Base-by-base conservation (phyloP, 2,797 vertebrate species). In the Gymnothorax javanicus region DNA sequence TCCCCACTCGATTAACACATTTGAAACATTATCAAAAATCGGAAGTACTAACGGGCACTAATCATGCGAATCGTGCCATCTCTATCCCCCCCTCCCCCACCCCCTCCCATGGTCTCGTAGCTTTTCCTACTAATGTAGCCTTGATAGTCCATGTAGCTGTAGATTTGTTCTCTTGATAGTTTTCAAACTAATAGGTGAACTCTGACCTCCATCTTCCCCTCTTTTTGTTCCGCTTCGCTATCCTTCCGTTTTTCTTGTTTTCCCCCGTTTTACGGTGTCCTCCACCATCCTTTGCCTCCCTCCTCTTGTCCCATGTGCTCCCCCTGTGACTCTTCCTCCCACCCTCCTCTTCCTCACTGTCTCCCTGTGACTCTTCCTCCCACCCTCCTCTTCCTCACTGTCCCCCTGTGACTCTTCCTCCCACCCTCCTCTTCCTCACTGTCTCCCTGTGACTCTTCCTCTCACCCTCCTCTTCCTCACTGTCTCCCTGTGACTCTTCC, bases 181-280 rank as follows among this genome's bases (percentile, higher is more conserved):
- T 89, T 90, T 87, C 83, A 88, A 88, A 89, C 89, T 86, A 87
- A 86, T 85, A 91, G 90, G 88, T 88, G 88, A 86, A 89, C 87
- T 86, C 87, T 84, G 88, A 88, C 69, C 82, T 89, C 85, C 89
- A 88, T 73, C 87, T 86, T 73, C 87, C 87, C 12, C 85, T 82
- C 77, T 89, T 87, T 43, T 67, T 67, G 91, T 92, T 94, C 92
- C 94, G 86, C 93, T 93, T 89, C 92, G 87, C 91, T 91, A 85
- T 92, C 91, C 87, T 91, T 87, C 4, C 94, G 88, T 92, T 91
- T 94, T 91, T 85, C n/a, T n/a, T 17, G 87, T 84, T 62, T 87
- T 71, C 81, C 91, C 88, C 84, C 50, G 50, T 17, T 56, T n/a
- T 59, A 84, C 83, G 50, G 27, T 82, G 77, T 67, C 43, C 75